Base-by-base conservation (phyloP, 2,797 vertebrate species). In the Mergus octosetaceus region DNA sequence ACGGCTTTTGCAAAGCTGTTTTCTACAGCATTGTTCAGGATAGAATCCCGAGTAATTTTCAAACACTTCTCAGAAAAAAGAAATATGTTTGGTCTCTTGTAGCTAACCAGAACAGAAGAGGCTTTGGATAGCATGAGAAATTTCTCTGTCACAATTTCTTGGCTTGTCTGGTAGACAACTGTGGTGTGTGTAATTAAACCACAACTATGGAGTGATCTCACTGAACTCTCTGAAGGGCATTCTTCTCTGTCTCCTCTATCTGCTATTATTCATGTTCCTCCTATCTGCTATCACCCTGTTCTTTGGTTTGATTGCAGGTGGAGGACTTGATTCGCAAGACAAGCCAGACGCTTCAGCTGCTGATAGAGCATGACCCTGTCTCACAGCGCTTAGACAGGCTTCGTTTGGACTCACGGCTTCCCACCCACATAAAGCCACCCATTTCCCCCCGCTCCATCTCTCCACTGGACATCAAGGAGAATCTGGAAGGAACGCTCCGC, bases 321-420 rank as follows among this genome's bases (percentile, higher is more conserved):
- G 99, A 99, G 86, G 98, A 99, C 60, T 97, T 99, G 17, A 98
- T 99, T 95, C 98, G 98, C 96, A 98, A 98, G 94, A 99, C 99
- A 27, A 99, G 98, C 97, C 99, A 99, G 95, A 98, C 98, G 0
- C 98, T 99, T 66, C 99, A 99, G 98, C 98, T 99, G 95, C 98
- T 99, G 34, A 98, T 99, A 11, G 99, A 99, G 93, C 99, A 99
- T 0, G 99, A 99, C 95, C 99, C 99, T 0, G 98, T 99, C 94
- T 98, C 98, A 13, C 99, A 99, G 97, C 98, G 98, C 73, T 94
- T 99, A 87, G 99, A 99, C 97, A 97, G 98, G 45, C 98, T 99
- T 17, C 98, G 98, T 47, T 97, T 99, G 92, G 98, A 98, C 58
- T 98, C 98, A 11, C 96, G 97, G 2, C 97, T 97, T 22, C 98